Evolutionary conservation across 2,113 vertebrate species (phyloP).

Genomic region (Penelope pileata): DNA sequence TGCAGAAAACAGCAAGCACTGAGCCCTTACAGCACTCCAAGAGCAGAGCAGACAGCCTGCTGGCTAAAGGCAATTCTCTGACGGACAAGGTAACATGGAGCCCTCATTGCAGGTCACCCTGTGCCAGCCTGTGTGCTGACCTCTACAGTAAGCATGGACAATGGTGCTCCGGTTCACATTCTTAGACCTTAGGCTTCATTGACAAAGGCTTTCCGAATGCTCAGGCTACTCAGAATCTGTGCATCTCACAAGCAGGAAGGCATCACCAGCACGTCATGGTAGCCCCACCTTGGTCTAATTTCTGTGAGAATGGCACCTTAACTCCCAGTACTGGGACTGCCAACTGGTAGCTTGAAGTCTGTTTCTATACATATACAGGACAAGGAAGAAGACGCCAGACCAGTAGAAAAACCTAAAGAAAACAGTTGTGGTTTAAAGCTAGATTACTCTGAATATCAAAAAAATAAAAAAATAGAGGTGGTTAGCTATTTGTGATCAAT

Average conservation of each 20-base stretch:
- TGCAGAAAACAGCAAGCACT: background rate
- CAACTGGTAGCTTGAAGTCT: background rate
- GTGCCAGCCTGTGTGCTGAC: fast-evolving
- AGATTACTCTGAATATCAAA: background rate
- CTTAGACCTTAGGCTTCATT: background rate
- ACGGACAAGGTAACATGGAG: background rate
- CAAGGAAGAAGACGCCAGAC: background rate
- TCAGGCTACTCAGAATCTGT: background rate
- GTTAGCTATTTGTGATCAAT: background rate
- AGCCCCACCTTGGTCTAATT: background rate
- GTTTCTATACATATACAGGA: background rate
- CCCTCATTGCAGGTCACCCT: background rate
- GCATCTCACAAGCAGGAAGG: background rate
- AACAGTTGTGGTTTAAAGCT: background rate
- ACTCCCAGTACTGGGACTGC: background rate
- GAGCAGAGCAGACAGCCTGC: background rate
- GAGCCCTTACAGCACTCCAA: background rate
- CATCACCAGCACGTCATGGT: background rate
- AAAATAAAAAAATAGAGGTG: background rate
- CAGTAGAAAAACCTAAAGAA: background rate
- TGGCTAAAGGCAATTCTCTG: background rate
- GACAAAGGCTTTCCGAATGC: background rate
- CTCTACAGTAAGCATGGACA: background rate
- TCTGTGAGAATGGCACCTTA: background rate
- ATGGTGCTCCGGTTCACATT: background rate